Conservation (phyloP, 35 echinoderm and acorn worm genomes). For the Heliocidaris erythrogramma region DNA sequence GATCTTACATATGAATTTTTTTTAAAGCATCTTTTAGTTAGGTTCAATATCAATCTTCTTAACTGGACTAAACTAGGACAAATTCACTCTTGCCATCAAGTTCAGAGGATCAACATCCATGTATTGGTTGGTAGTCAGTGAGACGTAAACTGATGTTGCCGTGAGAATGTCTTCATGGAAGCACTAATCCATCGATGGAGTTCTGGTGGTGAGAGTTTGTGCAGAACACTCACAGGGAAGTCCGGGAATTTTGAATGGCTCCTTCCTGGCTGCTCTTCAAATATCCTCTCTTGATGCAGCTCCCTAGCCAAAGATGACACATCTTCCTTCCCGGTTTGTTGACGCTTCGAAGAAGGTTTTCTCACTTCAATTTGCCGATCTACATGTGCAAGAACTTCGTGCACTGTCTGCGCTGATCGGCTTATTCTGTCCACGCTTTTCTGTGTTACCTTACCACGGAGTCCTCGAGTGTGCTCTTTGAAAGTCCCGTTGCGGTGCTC, state of each 20-base stretch:
- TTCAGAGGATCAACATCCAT: too few relatives aligned
- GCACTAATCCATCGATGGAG: slow-evolving; percentile 19
- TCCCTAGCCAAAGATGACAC: slow-evolving; percentile 14
- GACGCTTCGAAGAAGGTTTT: slow-evolving; percentile 51
- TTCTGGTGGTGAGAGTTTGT: neutral
- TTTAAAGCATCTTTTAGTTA: too few relatives aligned
- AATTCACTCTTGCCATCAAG: too few relatives aligned
- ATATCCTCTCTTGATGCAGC: slow-evolving; percentile 42
- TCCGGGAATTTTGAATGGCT: slow-evolving; percentile 51
- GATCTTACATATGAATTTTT: too few relatives aligned
- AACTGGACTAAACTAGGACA: too few relatives aligned
- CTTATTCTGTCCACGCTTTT: slow-evolving; percentile 60
- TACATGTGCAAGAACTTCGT: slow-evolving; percentile 33
- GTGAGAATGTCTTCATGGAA: neutral
- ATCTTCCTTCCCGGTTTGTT: slow-evolving; percentile 46
- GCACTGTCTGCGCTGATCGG: slow-evolving; percentile 45
- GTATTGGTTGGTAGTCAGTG: neutral
- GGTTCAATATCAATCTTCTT: too few relatives aligned
- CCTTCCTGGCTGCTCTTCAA: slow-evolving; percentile 46
- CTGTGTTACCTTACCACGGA: slow-evolving; percentile 52
- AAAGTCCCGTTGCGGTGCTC: slow-evolving; percentile 67
- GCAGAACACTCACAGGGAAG: slow-evolving; percentile 34
- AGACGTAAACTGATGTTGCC: slow-evolving; percentile 14
- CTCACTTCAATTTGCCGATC: slow-evolving; percentile 45
- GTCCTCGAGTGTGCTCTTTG: slow-evolving; percentile 47